Percentiles rank a stretch among this genome's conserved stretches.
These are phyloP conservation scores for Tyrannus savana DNA, from an alignment of 2,113 vertebrate species.

Conservation along the genomic window DNA sequence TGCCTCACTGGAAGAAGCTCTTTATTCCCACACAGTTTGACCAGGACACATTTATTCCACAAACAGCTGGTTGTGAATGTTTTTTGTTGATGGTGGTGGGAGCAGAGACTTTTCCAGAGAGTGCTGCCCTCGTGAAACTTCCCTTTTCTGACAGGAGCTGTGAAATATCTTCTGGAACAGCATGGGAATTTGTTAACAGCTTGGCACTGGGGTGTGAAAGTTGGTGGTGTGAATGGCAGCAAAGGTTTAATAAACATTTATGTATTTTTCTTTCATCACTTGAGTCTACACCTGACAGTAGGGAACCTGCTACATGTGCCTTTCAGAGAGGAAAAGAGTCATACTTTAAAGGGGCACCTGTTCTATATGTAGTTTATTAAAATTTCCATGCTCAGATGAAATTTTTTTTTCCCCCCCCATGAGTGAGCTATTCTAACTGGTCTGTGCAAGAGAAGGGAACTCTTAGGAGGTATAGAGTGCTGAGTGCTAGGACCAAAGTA, in stretches of 20 bases:
- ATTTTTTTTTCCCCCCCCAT: not conserved
- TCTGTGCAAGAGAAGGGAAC: not conserved
- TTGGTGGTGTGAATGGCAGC: slow-evolving; percentile 57
- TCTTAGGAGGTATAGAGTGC: not conserved
- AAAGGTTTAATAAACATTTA: slow-evolving; percentile 69
- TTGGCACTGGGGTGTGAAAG: slow-evolving; percentile 57
- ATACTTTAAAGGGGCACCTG: not conserved
- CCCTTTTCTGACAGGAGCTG: slow-evolving; percentile 52
- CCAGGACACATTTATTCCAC: not conserved
- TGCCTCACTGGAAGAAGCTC: not conserved
- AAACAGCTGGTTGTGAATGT: slow-evolving; percentile 14
- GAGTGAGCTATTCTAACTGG: not conserved
- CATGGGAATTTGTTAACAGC: slow-evolving; percentile 53
- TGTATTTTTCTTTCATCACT: slow-evolving; percentile 59
- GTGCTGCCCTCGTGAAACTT: slow-evolving; percentile 42
- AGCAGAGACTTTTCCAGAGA: slow-evolving; percentile 8
- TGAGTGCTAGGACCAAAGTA: not conserved
- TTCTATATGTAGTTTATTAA: not conserved
- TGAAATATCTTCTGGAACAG: slow-evolving; percentile 60
- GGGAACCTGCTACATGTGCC: not conserved
- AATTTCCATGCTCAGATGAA: not conserved
- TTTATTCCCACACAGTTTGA: not conserved
- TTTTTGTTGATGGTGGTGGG: slow-evolving; percentile 20
- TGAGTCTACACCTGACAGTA: slow-evolving; percentile 37
- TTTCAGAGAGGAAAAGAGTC: not conserved